Base-by-base conservation (phyloP, 2,888 invertebrate genomes). In the Drosophila nr. fundita region DNA sequence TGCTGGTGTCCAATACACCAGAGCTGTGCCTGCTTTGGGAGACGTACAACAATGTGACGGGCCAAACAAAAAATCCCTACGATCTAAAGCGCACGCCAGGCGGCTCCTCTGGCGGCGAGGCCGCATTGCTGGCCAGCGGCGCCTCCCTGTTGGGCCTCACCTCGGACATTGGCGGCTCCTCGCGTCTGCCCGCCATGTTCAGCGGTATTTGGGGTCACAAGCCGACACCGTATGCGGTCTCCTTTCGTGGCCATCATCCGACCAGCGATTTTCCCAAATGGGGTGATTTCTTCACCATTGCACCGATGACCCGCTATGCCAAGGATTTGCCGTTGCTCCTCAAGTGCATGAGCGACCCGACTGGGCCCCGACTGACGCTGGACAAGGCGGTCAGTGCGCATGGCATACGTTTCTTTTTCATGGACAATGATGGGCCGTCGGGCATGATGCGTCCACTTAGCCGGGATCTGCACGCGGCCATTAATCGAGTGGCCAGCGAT, bases 151-250 rank as follows among this genome's bases (percentile, higher is more conserved):
- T 98, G 36, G 97, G 98, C 11, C 94, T 98, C 18, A 97, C 97
- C 1, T 97, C 98, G 1, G 98, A 99, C 91, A 96, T 98, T 60
- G 98, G 97, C 0, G 98, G 98, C 0, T 98, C 98, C 4, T 95
- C 97, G 18, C 94, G 98, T 57, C 94, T 98, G 87, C 98, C 98
- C 0, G 96, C 97, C 2, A 96, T 97, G 95, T 98, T 97, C 92
- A 97, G 97, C 89, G 98, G 98, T 29, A 95, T 98, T 64, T 98
- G 96, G 94, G 98, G 98, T n/a, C 98, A 98, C 92, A 98, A 98
- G 90, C 97, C 98, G 0, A 95, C 97, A 50, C 95, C 96, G 2
- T 95, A 95, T 79, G 94, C 95, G 6, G 93, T 96, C 4, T 95
- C 96, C 1, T 93, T 94, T 68, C 94, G 94, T 83, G 96, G 96